Percentiles rank a stretch among this genome's conserved stretches.
These are phyloP conservation scores for Epinephelus moara DNA, from an alignment of 2,113 vertebrate species.

Conservation along the genomic window DNA sequence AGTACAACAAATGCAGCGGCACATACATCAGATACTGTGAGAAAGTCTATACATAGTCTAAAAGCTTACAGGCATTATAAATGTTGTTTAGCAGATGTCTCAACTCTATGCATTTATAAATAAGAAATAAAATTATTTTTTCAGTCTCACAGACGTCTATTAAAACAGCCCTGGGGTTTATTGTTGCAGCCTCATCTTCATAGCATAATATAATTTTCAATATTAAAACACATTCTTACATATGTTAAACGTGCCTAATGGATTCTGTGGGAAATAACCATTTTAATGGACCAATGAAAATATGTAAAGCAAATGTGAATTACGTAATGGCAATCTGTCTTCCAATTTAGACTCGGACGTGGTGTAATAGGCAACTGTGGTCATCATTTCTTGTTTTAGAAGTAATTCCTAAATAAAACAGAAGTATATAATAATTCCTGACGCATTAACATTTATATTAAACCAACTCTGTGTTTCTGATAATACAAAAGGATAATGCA, in stretches of 20 bases:
- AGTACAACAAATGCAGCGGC: conserved; percentile 13
- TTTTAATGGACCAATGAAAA: conserved; percentile 22
- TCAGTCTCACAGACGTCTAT: background rate
- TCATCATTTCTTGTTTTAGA: background rate
- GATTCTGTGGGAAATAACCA: conserved; percentile 20
- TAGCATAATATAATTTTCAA: background rate
- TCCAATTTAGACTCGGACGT: background rate
- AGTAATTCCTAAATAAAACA: conserved; percentile 19
- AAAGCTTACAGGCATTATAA: background rate
- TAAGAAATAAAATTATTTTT: background rate
- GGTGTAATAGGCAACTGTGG: background rate
- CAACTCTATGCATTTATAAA: background rate
- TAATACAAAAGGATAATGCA: conserved; percentile 7
- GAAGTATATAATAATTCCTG: background rate
- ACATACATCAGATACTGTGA: background rate
- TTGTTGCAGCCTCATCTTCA: background rate
- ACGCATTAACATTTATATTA: conserved; percentile 25
- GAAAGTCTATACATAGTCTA: background rate
- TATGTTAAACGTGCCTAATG: conserved; percentile 1
- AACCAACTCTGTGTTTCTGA: background rate
- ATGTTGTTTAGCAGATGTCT: background rate
- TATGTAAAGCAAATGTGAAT: conserved; percentile 27
- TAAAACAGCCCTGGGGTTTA: background rate
- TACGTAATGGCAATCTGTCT: background rate
- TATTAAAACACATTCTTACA: conserved; percentile 9